Evolutionary conservation across 2,797 vertebrate species (phyloP), one percentile per base, ranked within the genome.

Genomic region (Girardinus metallicus): DNA sequence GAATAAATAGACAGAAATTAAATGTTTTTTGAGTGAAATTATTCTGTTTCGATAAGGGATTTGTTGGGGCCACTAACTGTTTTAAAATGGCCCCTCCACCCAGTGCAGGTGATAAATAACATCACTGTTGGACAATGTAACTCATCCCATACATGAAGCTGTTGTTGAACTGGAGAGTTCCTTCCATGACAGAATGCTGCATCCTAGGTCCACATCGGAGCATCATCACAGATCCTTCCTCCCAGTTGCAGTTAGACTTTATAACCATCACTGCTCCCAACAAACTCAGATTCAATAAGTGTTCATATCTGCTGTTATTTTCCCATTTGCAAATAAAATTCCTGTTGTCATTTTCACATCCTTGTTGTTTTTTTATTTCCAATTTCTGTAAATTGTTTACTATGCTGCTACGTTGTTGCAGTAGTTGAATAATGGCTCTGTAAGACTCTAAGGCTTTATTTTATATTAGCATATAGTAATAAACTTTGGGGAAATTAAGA

Each of bases 401-500:
- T 1, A 16, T 73, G 62, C 29, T 62, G 21, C 49, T 62, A 51
- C 74, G 51, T 70, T 78, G 62, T 74, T 43, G 23, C 15, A 0
- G 23, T 36, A 16, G 26, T 57, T 74, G 18, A 15, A 51, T 75
- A 34, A 62, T n/a, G 39, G 26, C 23, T 55, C 36, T 53, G 26
- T 72, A 72, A 71, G 39, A 71, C 68, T 44, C 53, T 46, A 36
- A 74, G 72, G 80, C 80, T 74, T 78, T 41, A 81, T 83, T 57
- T 39, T 73, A 51, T 51, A 29, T 51, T n/a, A 74, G 41, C 15
- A 36, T 11, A 79, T 26, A 72, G 26, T n/a, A 31, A 43, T 4
- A 21, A 43, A 83, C 44, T 43, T 41, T 15, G 34, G 46, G 41
- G 46, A 74, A 74, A 81, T 78, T 64, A 81, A 49, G 43, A 76